Evolutionary conservation across 2,113 vertebrate genomes (phyloP).

Genomic region (cattle (Bos taurus)): ARS-UCD2.0 NC_037335.1:12054501-12055000

Average conservation of each 20-base stretch:
- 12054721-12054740: background rate
- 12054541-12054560: background rate
- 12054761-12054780: background rate
- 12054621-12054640: background rate
- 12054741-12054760: background rate
- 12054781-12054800: background rate
- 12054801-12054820: background rate
- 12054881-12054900: background rate
- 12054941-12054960: background rate
- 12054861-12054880: background rate
- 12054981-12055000: background rate
- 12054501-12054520: constrained; percentile 5
- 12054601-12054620: background rate
- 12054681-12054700: background rate
- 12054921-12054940: background rate
- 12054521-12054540: background rate
- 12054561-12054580: background rate
- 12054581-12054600: background rate
- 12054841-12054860: background rate
- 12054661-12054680: background rate
- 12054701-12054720: background rate
- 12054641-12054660: background rate
- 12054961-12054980: background rate
- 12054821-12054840: background rate
- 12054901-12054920: background rate